phyloP scores from a whole-genome alignment of 2,888 invertebrate genomes.

The Hirtodrosophila confusa region DNA sequence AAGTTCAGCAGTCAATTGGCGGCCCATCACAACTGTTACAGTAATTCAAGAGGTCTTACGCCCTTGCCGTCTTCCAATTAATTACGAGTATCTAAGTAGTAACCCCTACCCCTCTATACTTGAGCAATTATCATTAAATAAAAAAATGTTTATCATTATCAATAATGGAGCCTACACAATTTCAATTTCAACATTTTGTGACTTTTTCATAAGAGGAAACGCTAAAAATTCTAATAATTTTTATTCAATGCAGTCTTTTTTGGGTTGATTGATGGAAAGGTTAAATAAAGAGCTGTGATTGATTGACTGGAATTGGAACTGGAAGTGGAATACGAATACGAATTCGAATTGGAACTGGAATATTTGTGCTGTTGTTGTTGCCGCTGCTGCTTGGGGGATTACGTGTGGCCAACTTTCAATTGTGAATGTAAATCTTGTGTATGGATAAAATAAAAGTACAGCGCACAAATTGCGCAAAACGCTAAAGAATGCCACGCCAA shows the following conservation, averaged over 20 bases:
- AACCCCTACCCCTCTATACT: conserved; percentile 13
- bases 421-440: conserved; percentile 43
- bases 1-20: conserved; percentile 46
- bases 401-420: conserved; percentile 51
- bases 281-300: conserved; percentile 49
- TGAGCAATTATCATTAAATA: conserved; percentile 41
- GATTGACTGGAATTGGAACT: conserved; percentile 53
- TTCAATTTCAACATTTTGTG: conserved; percentile 14
- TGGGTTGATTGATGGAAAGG: conserved; percentile 62
- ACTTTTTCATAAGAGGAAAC: conserved; percentile 15
- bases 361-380: conserved; percentile 13
- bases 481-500: conserved; percentile 65
- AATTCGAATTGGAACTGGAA: conserved; percentile 17
- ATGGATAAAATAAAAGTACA: conserved; percentile 58
- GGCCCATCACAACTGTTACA: conserved; percentile 1
- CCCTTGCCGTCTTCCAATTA: conserved; percentile 45
- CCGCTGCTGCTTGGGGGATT: conserved; percentile 48
- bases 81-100: conserved; percentile 39
- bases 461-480: conserved; percentile 75
- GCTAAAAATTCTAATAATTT: conserved; percentile 33
- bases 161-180: conserved; percentile 5
- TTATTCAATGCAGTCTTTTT: conserved; percentile 11
- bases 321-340: conserved; percentile 16
- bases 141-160: conserved; percentile 43
- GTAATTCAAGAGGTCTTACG: conserved; percentile 36